phyloP scores from a whole-genome alignment of 2,113 vertebrate genomes.

The Plecotus auritus region DNA sequence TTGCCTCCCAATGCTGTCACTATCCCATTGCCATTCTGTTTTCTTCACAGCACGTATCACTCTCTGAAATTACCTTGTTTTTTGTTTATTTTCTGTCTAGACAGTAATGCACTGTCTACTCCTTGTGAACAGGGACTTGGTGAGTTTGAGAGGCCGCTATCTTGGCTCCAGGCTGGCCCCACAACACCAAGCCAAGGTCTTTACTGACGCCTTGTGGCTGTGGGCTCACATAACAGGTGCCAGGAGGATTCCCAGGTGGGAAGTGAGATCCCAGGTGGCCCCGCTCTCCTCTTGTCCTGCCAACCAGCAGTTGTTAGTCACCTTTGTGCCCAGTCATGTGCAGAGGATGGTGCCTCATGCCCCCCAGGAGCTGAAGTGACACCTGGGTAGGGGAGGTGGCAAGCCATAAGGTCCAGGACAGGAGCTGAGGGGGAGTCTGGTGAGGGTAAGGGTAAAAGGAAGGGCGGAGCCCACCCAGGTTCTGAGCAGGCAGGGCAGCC shows the following conservation, averaged over 20 bases:
- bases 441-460: not conserved
- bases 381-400: not conserved
- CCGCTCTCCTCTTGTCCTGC: not conserved
- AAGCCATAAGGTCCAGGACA: not conserved
- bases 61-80: constrained; percentile 30
- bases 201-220: constrained; percentile 57
- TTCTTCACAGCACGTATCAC: not conserved
- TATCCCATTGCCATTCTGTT: not conserved
- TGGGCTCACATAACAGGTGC: not conserved
- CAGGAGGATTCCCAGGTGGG: not conserved
- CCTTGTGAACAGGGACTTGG: not conserved
- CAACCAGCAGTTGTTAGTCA: not conserved
- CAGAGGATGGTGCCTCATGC: not conserved
- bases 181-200: constrained; percentile 5
- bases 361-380: not conserved
- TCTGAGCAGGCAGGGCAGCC: not conserved
- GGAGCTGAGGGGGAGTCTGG: not conserved
- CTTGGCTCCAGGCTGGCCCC: not conserved
- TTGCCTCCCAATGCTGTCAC: not conserved
- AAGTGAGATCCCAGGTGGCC: not conserved
- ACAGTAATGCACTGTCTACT: constrained; percentile 29
- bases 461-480: not conserved
- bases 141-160: not conserved
- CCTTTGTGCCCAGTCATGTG: too few relatives aligned
- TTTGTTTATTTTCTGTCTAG: constrained; percentile 55